A percentile compares a stretch with the other conserved stretches of the same genome.
Conservation (phyloP, 2,113 vertebrate species). For the Paralichthys olivaceus region DNA sequence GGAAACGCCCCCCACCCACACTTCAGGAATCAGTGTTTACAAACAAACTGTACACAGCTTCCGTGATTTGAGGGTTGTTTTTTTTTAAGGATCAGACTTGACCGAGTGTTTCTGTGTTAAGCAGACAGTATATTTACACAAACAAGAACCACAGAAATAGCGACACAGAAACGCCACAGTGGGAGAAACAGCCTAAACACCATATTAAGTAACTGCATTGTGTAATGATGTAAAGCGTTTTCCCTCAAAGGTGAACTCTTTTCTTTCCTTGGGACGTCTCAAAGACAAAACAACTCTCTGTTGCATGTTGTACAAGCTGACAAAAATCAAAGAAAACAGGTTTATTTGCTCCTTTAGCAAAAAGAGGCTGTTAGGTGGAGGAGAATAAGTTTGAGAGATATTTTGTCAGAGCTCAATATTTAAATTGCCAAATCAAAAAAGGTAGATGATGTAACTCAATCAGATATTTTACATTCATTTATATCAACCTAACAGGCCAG, state of each 20-base stretch:
- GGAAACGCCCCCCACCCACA: slow-evolving; percentile 51
- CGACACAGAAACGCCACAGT: slow-evolving; percentile 62
- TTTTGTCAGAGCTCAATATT: background rate
- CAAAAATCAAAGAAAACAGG: background rate
- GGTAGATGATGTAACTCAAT: background rate
- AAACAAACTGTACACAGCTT: slow-evolving; percentile 70
- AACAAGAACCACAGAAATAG: slow-evolving; percentile 69
- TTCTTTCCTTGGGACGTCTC: background rate
- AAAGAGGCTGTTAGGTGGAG: background rate
- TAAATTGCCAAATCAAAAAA: background rate
- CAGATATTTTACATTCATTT: background rate
- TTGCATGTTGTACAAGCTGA: background rate
- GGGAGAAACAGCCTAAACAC: slow-evolving; percentile 30
- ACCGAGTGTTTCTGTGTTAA: slow-evolving; percentile 74
- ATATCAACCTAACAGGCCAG: background rate
- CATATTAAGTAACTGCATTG: background rate
- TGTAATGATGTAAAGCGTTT: background rate
- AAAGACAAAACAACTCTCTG: slow-evolving; percentile 6
- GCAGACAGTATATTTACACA: slow-evolving; percentile 77
- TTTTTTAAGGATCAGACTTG: slow-evolving; percentile 51
- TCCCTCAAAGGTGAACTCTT: background rate
- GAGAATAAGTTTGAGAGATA: background rate
- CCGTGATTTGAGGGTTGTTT: slow-evolving; percentile 40
- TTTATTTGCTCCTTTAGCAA: background rate
- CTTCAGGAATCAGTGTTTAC: slow-evolving; percentile 71